Evolutionary conservation across 2,113 vertebrate genomes (phyloP), one percentile per base, ranked within the genome.

Genomic region (Rana temporaria): DNA sequence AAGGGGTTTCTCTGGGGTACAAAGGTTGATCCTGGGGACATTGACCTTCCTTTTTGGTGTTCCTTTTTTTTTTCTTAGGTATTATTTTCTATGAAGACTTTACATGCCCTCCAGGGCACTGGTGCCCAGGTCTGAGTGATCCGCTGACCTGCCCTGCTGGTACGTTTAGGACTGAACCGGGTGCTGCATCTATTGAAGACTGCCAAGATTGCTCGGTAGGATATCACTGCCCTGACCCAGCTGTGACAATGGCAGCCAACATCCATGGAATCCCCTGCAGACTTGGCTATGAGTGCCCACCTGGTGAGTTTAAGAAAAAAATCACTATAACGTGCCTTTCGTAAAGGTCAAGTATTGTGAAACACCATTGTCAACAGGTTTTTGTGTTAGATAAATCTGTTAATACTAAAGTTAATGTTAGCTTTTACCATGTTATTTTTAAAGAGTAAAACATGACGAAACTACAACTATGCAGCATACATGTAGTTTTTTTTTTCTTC

Each of bases 201-300:
- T 98, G 97, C 87, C 87, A 91, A 8, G 88, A 87, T 15, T 98
- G 97, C 85, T 83, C 89, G 0, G 88, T 92, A 26, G 97, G 97
- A 8, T 92, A 91, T 78, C 90, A 92, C 84, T 99, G 98, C 86
- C 96, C 96, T 0, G 92, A 95, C 17, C 90, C 95, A 19, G 85
- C 83, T 0, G 76, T 85, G 64, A 92, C 91, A 3, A 91, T 92
- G 53, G 87, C 57, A 0, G 91, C 95, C 22, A 96, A 95, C 53
- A 88, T 93, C 55, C 90, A 91, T 32, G 95, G 95, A 4, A 85
- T 91, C 2, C 92, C 94, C 15, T 99, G 97, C 80, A 86, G 88
- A 79, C 88, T 95, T 7, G 94, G 95, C n/a, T 95, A 91, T 4
- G 93, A 98, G 53, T 98, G 98, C 84, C 95, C 95, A 17, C 83